Evolutionary conservation across 2,888 invertebrate genomes (phyloP).

Genomic region (Helleia helle): DNA sequence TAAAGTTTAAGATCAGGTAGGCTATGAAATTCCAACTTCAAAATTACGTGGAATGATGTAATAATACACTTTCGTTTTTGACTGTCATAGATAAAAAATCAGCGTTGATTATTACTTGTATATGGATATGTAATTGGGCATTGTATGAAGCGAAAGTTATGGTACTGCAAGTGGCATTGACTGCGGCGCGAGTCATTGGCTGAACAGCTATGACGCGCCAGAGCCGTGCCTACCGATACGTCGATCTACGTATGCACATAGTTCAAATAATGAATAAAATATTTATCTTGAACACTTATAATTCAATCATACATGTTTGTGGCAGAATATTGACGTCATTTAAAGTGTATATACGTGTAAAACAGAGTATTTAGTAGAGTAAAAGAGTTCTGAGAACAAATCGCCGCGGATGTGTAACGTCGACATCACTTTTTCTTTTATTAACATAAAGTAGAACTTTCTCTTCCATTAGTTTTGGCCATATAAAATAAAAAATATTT

Average conservation of each 20-base stretch:
- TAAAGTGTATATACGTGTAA: too few relatives aligned
- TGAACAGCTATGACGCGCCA: constrained; percentile 18
- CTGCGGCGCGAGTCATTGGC: constrained; percentile 26
- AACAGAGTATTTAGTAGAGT: too few relatives aligned
- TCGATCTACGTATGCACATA: constrained; percentile 16
- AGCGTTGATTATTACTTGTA: not conserved
- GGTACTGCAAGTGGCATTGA: constrained; percentile 29
- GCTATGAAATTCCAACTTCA: too few relatives aligned
- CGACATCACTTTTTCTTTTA: constrained; percentile 2
- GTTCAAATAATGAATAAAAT: not conserved
- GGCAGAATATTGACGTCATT: too few relatives aligned
- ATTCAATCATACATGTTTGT: too few relatives aligned
- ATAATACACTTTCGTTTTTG: not conserved
- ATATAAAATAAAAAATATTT: too few relatives aligned
- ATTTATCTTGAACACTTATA: not conserved
- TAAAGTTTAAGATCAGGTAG: too few relatives aligned
- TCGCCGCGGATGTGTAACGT: not conserved
- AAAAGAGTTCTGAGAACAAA: not conserved
- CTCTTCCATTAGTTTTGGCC: not conserved
- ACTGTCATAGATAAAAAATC: not conserved
- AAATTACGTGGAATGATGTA: not conserved
- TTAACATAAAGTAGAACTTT: constrained; percentile 7
- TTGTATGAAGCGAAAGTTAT: constrained; percentile 33
- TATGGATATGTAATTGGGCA: constrained; percentile 16
- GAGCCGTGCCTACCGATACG: constrained; percentile 17